Base-by-base conservation (phyloP, 2,113 vertebrate genomes). In the Pardalotus punctatus region DNA sequence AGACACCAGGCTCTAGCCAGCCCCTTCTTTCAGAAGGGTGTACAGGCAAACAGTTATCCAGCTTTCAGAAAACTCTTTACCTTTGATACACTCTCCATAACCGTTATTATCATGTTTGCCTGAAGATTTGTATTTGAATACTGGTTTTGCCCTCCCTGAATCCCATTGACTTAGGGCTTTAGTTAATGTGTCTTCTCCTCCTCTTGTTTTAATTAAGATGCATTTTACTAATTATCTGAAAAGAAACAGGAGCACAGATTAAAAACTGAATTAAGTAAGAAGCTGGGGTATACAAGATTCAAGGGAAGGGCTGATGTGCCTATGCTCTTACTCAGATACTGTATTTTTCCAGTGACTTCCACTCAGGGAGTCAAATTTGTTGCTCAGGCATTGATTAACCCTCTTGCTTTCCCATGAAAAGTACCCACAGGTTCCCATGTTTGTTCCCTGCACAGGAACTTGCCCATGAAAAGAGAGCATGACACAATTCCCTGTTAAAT, bases 141-240 rank as follows among this genome's bases (percentile, higher is more conserved):
- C 86, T 82, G 45, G 43, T 58, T 91, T 90, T 84, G 58, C n/a
- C 35, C 66, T 85, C 78, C 87, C 62, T 69, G 38, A 35, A 76
- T 67, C 54, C 54, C 58, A 73, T 7, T 64, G 65, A 87, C 60
- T 92, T 57, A 43, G 36, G 36, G 60, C 35, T 92, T 91, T 38
- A 56, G 72, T 71, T 87, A n/a, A n/a, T 80, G 57, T 23, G 27
- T 72, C 79, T 38, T 23, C 61, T 65, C 42, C 85, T 88, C 54
- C 80, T 80, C 84, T 60, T 73, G 47, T 61, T 85, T 57, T 89
- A 91, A 93, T 85, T 88, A 90, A 92, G 80, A 58, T 76, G 36
- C 43, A 64, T 78, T 94, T 94, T 58, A 33, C 77, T 94, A 86
- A 94, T 89, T 76, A 85, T 51, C 74, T 29, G 40, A 78, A 65